Evolutionary conservation across 2,113 vertebrate genomes (phyloP), one percentile per base, ranked within the genome.

Genomic region (Bombycilla garrulus): DNA sequence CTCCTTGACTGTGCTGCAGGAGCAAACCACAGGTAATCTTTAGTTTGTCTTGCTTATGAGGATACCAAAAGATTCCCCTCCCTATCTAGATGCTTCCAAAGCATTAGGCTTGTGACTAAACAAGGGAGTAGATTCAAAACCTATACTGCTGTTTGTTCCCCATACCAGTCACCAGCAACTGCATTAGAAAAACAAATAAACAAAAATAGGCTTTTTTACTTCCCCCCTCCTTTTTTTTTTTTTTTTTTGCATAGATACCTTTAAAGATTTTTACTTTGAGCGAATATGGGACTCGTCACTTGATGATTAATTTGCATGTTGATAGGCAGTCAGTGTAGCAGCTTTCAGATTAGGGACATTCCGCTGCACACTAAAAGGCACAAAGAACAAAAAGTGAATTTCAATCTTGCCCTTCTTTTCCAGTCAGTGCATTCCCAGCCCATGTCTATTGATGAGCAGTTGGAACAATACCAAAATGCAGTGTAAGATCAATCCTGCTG

Each of bases 401-500:
- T 97, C 98, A 98, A 97, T 97, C 97, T 97, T 98, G 98, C 98
- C 98, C 98, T 98, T 98, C 98, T 98, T 98, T 98, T 98, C 98
- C 98, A 98, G 98, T 98, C 98, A 98, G 96, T 98, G 98, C 98
- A 95, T 98, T 98, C 98, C 98, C 98, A 98, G 98, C 96, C 96
- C 96, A 69, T 95, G 96, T 97, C 98, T 98, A 98, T 98, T 98
- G 98, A 98, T 97, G 96, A 98, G 97, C 96, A 65, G 83, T 98
- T 98, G 98, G 98, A 98, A 99, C 98, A 98, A 98, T 98, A 98
- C 98, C 98, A 98, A 98, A 98, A 98, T 95, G 98, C 97, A 97
- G 98, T 98, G 97, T 98, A 98, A 98, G 98, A 98, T 98, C 98
- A 98, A 98, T 98, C 98, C 98, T 97, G 98, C 98, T 98, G 98